Conservation (phyloP, 2,888 invertebrate species). For the Acleris sparsana region DNA sequence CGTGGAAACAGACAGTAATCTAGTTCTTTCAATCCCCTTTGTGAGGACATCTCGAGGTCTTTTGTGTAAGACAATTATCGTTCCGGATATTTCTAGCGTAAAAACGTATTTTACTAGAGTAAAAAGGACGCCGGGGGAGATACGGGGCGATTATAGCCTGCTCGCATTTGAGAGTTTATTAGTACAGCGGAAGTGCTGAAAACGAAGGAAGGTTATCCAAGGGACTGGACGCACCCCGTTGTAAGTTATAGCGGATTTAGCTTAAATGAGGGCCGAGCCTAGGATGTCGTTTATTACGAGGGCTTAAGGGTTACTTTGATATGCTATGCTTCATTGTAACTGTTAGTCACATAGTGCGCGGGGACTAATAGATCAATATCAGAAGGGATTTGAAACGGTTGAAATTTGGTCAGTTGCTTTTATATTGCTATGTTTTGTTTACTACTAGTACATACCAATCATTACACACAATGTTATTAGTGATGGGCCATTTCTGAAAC, state of each 20-base stretch:
- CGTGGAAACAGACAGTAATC: conserved; percentile 63
- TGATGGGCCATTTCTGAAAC: no score
- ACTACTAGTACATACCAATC: no score
- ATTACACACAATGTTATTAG: no score
- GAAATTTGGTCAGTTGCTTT: no score
- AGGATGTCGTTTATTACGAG: no score
- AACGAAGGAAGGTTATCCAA: conserved; percentile 22
- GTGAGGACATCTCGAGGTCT: conserved; percentile 68
- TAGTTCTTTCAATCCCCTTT: conserved; percentile 75
- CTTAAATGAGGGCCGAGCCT: not conserved
- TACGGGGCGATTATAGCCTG: conserved; percentile 39
- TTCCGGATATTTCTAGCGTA: conserved; percentile 61
- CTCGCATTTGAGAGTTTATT: conserved; percentile 46
- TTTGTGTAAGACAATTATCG: conserved; percentile 77
- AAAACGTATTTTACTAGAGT: conserved; percentile 66
- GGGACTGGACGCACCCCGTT: conserved; percentile 16
- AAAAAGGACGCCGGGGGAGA: conserved; percentile 45
- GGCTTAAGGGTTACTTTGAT: not conserved
- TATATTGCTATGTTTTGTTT: no score
- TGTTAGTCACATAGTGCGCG: no score
- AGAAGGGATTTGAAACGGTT: no score
- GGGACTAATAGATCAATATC: no score
- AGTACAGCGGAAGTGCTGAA: conserved; percentile 32
- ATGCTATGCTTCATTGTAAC: not conserved
- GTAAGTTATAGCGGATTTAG: conserved; percentile 20